Base-by-base conservation (phyloP, 1,140 invertebrate species). In the Charaxes varanes region DNA sequence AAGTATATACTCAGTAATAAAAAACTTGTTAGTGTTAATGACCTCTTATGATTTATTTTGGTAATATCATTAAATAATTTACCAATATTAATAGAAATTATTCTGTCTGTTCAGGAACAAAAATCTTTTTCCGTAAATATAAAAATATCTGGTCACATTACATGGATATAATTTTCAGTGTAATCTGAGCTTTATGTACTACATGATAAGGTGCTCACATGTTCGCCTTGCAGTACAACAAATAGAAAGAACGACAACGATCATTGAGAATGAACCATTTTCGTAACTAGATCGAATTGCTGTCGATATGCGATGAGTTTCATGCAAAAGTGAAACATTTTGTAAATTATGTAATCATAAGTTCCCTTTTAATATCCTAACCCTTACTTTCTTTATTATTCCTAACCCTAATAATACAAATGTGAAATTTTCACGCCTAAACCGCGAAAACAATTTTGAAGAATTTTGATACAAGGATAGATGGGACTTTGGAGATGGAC, bases 241-340 rank as follows among this genome's bases (percentile, higher is more conserved):
- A 47, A 43, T 53, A 42, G 45, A 45, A 31, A 43, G 49, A 41
- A 42, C 38, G 35, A 53, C 46, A 57, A 49, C 36, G 43, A 53
- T 60, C 48, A 62, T 59, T 44, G 38, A 49, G 50, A 53, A 38
- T 44, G 34, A 54, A 55, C 55, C 46, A 55, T 65, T 63, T 50
- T 55, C 43, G 57, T 60, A 65, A 67, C 62, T 61, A 71, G 59
- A 66, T 61, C 43, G 49, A 54, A 62, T 65, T 49, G 44, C 27
- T 43, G 53, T 56, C 43, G 32, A 41, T 38, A 36, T 42, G 18
- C 44, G 51, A 50, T 48, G 13, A 23, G 40, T 12, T 6, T 47
- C 44, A 59, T 57, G 31, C 49, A 17, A 26, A 14, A 50, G 6
- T 17, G 21, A 36, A 44, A 21, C 37, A 45, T 13, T 17, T 21